These are phyloP conservation scores for Climacteris rufus DNA, from an alignment of 2,113 vertebrate genomes.

Conservation along the genomic window DNA sequence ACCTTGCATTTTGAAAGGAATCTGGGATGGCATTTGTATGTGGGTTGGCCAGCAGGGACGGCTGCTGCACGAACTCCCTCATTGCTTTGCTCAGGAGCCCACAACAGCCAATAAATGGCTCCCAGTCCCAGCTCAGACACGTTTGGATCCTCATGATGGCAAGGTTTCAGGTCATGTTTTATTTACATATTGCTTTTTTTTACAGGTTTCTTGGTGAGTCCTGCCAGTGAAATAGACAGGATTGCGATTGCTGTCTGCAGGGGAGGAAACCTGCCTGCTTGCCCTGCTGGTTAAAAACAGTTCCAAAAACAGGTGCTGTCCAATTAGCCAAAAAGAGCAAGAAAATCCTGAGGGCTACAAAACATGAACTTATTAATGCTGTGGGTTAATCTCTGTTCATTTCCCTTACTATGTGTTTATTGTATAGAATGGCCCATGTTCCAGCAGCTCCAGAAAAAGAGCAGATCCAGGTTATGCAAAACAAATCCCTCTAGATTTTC, in stretches of 20 bases:
- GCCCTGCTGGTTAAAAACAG: background rate
- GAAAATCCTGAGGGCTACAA: background rate
- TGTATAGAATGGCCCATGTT: background rate
- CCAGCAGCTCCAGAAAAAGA: background rate
- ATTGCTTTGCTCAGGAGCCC: background rate
- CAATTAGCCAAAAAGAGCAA: background rate
- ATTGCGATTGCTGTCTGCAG: background rate
- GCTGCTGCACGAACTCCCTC: background rate
- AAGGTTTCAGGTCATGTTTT: background rate
- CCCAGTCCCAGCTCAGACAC: background rate
- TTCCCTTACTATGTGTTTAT: background rate
- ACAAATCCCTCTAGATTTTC: background rate
- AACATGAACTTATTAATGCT: background rate
- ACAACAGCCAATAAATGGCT: background rate
- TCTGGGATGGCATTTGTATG: background rate
- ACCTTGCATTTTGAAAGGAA: background rate
- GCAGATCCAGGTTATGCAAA: background rate
- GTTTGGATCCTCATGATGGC: background rate
- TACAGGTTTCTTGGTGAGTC: background rate
- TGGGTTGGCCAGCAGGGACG: background rate
- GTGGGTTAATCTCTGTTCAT: background rate
- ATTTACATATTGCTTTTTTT: background rate
- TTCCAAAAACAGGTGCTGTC: background rate
- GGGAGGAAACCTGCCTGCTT: background rate
- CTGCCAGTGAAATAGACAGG: background rate